A percentile compares a stretch with the other conserved stretches of the same genome.
Evolutionary conservation across 2,797 vertebrate genomes (phyloP).

Genomic region (Sphenodon punctatus): DNA sequence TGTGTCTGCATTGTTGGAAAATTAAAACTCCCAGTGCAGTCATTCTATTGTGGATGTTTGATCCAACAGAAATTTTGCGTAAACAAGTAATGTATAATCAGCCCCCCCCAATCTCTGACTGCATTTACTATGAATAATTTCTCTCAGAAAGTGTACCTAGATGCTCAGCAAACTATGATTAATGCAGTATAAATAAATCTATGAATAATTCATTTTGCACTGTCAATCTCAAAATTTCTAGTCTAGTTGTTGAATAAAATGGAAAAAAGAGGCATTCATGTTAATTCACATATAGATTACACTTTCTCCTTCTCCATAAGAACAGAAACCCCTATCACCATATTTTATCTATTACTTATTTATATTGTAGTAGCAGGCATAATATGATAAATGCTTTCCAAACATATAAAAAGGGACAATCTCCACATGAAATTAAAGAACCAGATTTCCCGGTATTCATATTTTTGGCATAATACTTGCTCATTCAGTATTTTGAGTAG

Average conservation of each 20-base stretch:
- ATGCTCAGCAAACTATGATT: background rate
- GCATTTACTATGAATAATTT: background rate
- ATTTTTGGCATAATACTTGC: background rate
- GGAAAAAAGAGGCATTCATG: background rate
- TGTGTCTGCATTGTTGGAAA: accelerated
- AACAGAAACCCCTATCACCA: too few relatives aligned
- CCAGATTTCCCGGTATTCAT: background rate
- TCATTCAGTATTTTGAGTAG: background rate
- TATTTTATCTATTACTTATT: too few relatives aligned
- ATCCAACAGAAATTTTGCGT: background rate
- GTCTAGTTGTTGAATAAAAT: background rate
- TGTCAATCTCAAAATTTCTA: background rate
- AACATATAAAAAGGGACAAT: background rate
- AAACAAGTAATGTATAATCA: background rate
- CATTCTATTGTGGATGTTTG: background rate
- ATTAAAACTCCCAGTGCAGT: background rate
- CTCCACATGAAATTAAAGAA: background rate
- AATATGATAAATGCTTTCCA: background rate
- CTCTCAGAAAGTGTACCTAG: conserved; percentile 3
- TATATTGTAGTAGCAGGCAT: accelerated
- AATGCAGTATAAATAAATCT: background rate
- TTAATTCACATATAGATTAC: background rate
- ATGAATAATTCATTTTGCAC: background rate
- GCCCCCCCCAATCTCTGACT: background rate
- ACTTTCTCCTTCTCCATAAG: background rate